Percentiles rank a stretch among this genome's conserved stretches.
These are phyloP conservation scores for Semnopithecus entellus DNA, from an alignment of 2,113 vertebrate species.

Conservation along the genomic window DNA sequence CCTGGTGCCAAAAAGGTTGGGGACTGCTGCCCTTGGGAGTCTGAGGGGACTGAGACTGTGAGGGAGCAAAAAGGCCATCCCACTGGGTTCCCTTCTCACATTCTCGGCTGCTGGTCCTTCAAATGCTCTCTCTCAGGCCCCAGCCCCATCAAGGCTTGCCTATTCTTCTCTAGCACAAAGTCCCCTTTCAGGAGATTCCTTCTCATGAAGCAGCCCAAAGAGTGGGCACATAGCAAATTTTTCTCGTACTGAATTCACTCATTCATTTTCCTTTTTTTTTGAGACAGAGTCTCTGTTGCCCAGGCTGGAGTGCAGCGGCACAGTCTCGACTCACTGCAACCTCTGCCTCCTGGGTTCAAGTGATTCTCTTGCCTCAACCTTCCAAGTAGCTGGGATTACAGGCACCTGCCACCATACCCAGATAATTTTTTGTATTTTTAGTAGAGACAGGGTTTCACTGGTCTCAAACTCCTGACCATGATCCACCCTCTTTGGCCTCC, in stretches of 20 bases:
- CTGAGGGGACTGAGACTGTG: neutral
- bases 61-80: neutral
- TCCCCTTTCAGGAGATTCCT: neutral
- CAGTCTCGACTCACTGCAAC: too few relatives aligned
- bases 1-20: too few relatives aligned
- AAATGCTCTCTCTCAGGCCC: neutral
- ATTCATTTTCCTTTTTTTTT: neutral
- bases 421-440: neutral
- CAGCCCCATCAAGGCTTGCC: neutral
- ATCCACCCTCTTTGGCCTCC: neutral
- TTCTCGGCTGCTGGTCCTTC: neutral
- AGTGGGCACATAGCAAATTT: neutral
- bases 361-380: neutral
- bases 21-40: neutral
- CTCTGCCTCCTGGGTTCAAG: neutral
- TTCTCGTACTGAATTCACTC: neutral
- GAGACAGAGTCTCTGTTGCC: neutral
- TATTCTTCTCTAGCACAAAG: neutral
- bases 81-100: neutral
- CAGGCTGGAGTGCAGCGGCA: neutral
- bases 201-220: neutral
- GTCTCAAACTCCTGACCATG: neutral
- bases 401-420: too few relatives aligned
- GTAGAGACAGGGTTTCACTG: neutral
- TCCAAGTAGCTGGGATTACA: neutral